Base-by-base conservation (phyloP, 2,113 vertebrate genomes). In the Nesoenas mayeri region DNA sequence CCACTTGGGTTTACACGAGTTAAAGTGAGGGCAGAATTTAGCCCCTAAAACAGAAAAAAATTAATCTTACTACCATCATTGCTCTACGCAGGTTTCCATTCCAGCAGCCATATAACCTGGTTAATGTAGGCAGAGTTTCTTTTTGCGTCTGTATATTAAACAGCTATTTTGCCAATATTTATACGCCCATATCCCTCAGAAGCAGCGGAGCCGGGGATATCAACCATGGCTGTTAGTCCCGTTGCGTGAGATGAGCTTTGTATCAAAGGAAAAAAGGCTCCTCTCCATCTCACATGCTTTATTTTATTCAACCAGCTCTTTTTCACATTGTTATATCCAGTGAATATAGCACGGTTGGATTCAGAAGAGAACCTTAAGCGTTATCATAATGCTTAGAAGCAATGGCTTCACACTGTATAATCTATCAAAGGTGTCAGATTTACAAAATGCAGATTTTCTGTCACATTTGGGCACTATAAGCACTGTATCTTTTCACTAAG, bases 381-480 rank as follows among this genome's bases (percentile, higher is more conserved):
- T 96, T 97, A 98, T 97, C 96, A 97, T 98, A 97, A 98, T 96
- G 97, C 97, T 98, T 98, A 96, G 97, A 98, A 98, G 98, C 98
- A 98, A 98, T 98, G 97, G 97, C 97, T 98, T 98, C 98, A 97
- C 98, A 97, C 97, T 98, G 98, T 98, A 98, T 98, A 98, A 98
- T 99, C 98, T 98, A 98, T 98, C 98, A 98, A 98, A 98, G 97
- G 98, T 98, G 98, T 98, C 98, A 98, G 98, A 98, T 98, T 98
- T 98, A 98, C 98, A 98, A 98, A 98, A 98, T 98, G 98, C 98
- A 98, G 98, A 98, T 98, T 98, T 98, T 98, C 98, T 98, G 98
- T 98, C 98, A 98, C 98, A 98, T 98, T 98, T 98, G 98, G 97
- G 97, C 97, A 98, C 96, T 97, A 97, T 96, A 98, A 98, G 98